These are phyloP conservation scores for Melanotaenia pygmaea DNA, from an alignment of 2,797 vertebrate genomes.

Conservation along the genomic window DNA sequence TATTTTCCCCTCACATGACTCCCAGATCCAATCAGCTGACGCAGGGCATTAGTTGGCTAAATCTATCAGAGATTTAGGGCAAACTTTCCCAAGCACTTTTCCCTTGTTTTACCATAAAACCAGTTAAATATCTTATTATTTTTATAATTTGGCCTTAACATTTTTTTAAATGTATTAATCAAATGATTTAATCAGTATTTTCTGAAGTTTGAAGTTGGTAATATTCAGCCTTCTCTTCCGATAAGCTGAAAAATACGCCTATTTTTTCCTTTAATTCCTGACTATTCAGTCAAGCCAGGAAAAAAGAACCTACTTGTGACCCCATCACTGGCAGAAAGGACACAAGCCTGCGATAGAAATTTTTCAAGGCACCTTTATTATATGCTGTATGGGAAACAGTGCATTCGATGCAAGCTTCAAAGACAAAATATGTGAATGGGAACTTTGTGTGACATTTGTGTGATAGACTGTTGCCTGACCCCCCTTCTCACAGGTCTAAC, in stretches of 20 bases:
- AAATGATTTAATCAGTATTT: too few species aligned
- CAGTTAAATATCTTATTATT: conserved; percentile 8
- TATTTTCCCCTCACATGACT: conserved; percentile 18
- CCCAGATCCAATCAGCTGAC: conserved; percentile 21
- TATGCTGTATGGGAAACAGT: not conserved
- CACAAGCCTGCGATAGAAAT: conserved; percentile 9
- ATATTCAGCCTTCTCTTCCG: conserved; percentile 50
- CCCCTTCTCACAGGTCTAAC: conserved; percentile 13
- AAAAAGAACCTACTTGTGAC: not conserved
- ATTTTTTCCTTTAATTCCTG: not conserved
- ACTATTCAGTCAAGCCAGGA: not conserved
- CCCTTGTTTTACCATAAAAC: conserved; percentile 43
- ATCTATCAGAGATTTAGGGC: conserved; percentile 8
- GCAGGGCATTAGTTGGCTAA: conserved; percentile 20
- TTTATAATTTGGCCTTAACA: not conserved
- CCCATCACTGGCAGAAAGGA: conserved; percentile 10
- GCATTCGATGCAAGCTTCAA: conserved; percentile 26
- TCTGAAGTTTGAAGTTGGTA: not conserved
- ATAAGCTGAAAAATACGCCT: not conserved
- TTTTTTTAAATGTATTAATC: not conserved
- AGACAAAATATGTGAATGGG: conserved; percentile 13
- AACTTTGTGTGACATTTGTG: conserved; percentile 43
- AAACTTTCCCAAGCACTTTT: not conserved
- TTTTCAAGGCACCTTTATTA: conserved; percentile 22
- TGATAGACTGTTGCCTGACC: conserved; percentile 17